Evolutionary conservation across 2,888 invertebrate species (phyloP).

Genomic region (Brenthis ino): DNA sequence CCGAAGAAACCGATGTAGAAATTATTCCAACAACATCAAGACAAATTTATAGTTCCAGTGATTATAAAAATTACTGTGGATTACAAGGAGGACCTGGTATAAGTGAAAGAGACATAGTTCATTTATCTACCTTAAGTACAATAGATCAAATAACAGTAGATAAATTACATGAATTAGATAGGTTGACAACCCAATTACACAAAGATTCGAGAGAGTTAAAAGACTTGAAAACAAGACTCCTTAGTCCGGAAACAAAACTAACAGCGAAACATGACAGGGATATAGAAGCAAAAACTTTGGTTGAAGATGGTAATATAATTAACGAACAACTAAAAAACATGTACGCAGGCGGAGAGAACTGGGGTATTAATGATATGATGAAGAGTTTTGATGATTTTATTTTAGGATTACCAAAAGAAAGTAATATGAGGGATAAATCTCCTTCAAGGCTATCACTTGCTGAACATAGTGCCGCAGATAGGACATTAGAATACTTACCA

Average conservation of each 20-base stretch:
- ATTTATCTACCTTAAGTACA: slow-evolving; percentile 88
- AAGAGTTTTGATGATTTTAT: slow-evolving; percentile 84
- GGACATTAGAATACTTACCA: slow-evolving; percentile 84
- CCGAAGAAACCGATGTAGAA: slow-evolving; percentile 86
- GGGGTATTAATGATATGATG: slow-evolving; percentile 86
- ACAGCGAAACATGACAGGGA: slow-evolving; percentile 76
- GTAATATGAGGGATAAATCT: slow-evolving; percentile 78
- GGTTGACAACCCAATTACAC: slow-evolving; percentile 88
- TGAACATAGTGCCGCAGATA: slow-evolving; percentile 84
- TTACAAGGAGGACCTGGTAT: slow-evolving; percentile 86
- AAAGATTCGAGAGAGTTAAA: slow-evolving; percentile 90
- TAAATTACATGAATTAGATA: slow-evolving; percentile 90
- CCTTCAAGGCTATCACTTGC: slow-evolving; percentile 84
- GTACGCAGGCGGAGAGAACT: slow-evolving; percentile 85
- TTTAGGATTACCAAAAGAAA: slow-evolving; percentile 77
- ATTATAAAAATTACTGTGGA: slow-evolving; percentile 90
- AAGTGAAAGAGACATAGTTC: slow-evolving; percentile 89
- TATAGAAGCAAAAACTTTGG: slow-evolving; percentile 82
- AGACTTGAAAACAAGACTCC: slow-evolving; percentile 87
- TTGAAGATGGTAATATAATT: slow-evolving; percentile 85
- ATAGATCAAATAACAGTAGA: slow-evolving; percentile 90
- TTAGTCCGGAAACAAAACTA: slow-evolving; percentile 84
- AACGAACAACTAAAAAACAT: slow-evolving; percentile 87
- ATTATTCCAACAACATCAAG: slow-evolving; percentile 80
- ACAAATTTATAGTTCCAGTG: slow-evolving; percentile 88